Percentiles rank a stretch among this genome's conserved stretches.
These are phyloP conservation scores for Gari tellinella DNA, from an alignment of 2,888 invertebrate genomes.

Conservation along the genomic window DNA sequence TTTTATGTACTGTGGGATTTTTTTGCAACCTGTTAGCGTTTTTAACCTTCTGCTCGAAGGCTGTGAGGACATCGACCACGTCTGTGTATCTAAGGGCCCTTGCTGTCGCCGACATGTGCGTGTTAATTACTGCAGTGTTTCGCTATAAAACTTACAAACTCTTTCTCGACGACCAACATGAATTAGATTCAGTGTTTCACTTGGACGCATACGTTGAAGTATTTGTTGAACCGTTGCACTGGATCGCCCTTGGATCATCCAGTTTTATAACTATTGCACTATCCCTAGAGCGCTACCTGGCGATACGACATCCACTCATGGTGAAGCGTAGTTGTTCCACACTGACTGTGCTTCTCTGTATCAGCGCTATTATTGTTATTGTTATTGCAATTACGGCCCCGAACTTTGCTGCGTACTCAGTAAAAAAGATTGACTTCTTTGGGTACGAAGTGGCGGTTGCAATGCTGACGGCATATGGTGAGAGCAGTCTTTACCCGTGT, in stretches of 20 bases:
- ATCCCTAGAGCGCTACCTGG: slow-evolving; percentile 67
- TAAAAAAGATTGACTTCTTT: slow-evolving; percentile 37
- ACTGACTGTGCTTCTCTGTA: slow-evolving; percentile 38
- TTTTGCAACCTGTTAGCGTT: slow-evolving; percentile 67
- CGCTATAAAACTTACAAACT: slow-evolving; percentile 67
- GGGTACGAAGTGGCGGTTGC: slow-evolving; percentile 40
- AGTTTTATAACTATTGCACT: slow-evolving; percentile 65
- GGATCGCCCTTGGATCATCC: slow-evolving; percentile 63
- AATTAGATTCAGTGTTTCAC: slow-evolving; percentile 50
- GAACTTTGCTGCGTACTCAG: slow-evolving; percentile 54
- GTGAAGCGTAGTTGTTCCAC: slow-evolving; percentile 53
- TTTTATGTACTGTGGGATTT: slow-evolving; percentile 63
- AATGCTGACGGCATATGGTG: slow-evolving; percentile 48
- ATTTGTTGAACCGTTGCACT: slow-evolving; percentile 67
- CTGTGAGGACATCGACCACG: slow-evolving; percentile 64
- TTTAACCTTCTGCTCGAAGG: slow-evolving; percentile 62
- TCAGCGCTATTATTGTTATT: slow-evolving; percentile 24
- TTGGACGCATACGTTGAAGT: slow-evolving; percentile 65
- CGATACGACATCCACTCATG: slow-evolving; percentile 60
- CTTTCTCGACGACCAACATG: slow-evolving; percentile 54
- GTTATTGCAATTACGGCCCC: slow-evolving; percentile 55
- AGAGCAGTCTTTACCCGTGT: slow-evolving; percentile 56
- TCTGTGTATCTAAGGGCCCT: slow-evolving; percentile 67
- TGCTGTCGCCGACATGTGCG: slow-evolving; percentile 67
- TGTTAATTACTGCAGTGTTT: slow-evolving; percentile 69